Percentiles rank a stretch among this genome's conserved stretches.
phyloP scores from a whole-genome alignment of 2,888 invertebrate species.

The Lasioglossum vierecki region DNA sequence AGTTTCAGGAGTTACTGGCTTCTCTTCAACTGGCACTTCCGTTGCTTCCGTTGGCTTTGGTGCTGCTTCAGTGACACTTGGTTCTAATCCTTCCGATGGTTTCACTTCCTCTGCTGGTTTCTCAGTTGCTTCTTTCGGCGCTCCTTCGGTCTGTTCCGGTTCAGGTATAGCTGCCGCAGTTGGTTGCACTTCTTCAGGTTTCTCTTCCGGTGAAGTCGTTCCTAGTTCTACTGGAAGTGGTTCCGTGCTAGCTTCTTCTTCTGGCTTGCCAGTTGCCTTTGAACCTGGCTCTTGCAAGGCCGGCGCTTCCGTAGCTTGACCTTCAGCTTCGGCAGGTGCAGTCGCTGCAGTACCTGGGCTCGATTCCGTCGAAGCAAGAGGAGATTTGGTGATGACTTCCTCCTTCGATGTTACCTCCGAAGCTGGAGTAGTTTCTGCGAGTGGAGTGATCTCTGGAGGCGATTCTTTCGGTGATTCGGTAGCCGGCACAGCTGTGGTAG shows the following conservation, averaged over 20 bases:
- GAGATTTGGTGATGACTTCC: constrained; percentile 43
- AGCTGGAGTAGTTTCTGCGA: constrained; percentile 54
- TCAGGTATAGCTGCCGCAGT: constrained; percentile 13
- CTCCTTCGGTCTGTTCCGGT: constrained; percentile 13
- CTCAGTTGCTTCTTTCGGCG: constrained; percentile 39
- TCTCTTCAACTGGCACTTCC: constrained; percentile 30
- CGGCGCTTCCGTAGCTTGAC: constrained; percentile 35
- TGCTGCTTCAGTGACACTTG: constrained; percentile 43
- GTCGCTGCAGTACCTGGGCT: constrained; percentile 9
- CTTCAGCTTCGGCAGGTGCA: constrained; percentile 42
- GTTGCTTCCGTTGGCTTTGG: constrained; percentile 28
- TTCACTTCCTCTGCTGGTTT: constrained; percentile 49
- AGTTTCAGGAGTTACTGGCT: constrained; percentile 32
- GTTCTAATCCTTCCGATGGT: constrained; percentile 45
- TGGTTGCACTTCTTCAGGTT: constrained; percentile 29
- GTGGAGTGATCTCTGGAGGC: constrained; percentile 11
- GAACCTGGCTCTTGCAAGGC: constrained; percentile 3
- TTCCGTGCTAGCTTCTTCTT: constrained; percentile 49
- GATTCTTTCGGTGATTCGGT: constrained; percentile 37
- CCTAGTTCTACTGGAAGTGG: constrained; percentile 38
- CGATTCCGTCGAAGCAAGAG: constrained; percentile 40
- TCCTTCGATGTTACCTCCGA: constrained; percentile 49
- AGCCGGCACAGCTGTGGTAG: constrained; percentile 42
- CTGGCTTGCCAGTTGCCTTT: constrained; percentile 28
- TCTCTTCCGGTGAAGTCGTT: constrained; percentile 24